Base-by-base conservation (phyloP, 30 jellyfish, hydroid and myxozoan genomes). In the Sanderia malayensis region DNA sequence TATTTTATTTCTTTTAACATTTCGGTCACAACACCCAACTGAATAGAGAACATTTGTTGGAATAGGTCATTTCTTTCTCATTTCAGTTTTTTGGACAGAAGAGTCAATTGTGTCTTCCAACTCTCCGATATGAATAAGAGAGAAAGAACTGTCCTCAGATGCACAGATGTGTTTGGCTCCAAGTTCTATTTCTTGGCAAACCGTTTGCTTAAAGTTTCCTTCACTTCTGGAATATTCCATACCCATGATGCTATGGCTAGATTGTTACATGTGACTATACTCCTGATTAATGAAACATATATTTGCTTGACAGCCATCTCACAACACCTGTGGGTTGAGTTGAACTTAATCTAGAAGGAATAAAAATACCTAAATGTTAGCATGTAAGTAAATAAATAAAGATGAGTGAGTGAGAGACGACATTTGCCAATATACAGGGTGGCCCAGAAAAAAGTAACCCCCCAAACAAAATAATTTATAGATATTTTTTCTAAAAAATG, bases 181-280 rank as follows among this genome's bases (percentile, higher is more conserved):
- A 53, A 53, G 67, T 22, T 53, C 67, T 53, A 53, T 53, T 53
- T 53, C 67, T 53, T 53, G 67, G 67, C 67, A 53, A 53, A 53
- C 67, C 67, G 11, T 53, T 53, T 53, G 24, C 67, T 53, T 22
- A 53, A 53, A 23, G 9, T 53, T 53, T 53, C 67, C 19, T 6
- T 20, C 67, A 53, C 67, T 53, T 53, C 67, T 13, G 67, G 67
- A 53, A 53, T 53, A 53, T 53, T 53, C 67, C 67, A 53, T 53
- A 53, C 67, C 9, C 24, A 53, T 4, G 67, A 10, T 53, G 67
- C 67, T 53, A 53, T 53, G 9, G 22, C 67, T 53, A 53, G 67
- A 53, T 53, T 53, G 24, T 53, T 53, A 53, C 67, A 53, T 53
- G 67, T 53, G 67, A 23, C 67, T 53, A 53, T 53, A 23, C 24